phyloP scores from a whole-genome alignment of 2,797 vertebrate species.

The Phaenicophaeus curvirostris region DNA sequence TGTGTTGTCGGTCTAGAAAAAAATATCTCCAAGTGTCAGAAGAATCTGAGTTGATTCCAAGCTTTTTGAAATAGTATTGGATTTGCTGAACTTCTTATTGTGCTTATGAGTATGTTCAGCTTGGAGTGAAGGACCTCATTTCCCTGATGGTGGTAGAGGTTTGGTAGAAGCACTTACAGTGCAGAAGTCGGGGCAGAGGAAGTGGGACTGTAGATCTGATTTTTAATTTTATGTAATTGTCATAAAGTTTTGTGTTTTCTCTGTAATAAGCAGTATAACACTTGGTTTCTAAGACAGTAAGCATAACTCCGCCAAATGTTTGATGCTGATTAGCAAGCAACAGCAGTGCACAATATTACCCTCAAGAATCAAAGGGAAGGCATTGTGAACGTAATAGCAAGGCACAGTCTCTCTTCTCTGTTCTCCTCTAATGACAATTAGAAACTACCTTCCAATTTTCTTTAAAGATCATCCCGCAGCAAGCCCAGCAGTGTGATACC shows the following conservation, averaged over 20 bases:
- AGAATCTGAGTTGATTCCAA: not conserved
- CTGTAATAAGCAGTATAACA: not conserved
- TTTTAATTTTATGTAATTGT: not conserved
- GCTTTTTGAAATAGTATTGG: not conserved
- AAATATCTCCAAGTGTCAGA: not conserved
- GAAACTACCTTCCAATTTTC: not conserved
- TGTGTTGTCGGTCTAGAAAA: not conserved
- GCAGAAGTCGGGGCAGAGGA: not conserved
- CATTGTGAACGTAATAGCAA: accelerated
- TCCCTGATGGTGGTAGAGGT: not conserved
- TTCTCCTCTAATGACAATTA: not conserved
- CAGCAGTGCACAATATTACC: not conserved
- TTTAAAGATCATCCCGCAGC: not conserved
- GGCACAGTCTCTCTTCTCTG: not conserved
- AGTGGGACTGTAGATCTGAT: not conserved
- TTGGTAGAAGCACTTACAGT: not conserved
- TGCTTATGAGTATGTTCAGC: not conserved
- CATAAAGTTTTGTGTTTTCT: not conserved
- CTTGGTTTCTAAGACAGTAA: not conserved
- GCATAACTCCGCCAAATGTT: not conserved
- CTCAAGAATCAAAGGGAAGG: not conserved
- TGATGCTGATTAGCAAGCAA: not conserved
- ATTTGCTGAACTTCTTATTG: not conserved
- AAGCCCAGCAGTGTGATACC: not conserved
- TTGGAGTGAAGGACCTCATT: not conserved